Base-by-base conservation (phyloP, 2,888 invertebrate genomes). In the Erebia epiphron region DNA sequence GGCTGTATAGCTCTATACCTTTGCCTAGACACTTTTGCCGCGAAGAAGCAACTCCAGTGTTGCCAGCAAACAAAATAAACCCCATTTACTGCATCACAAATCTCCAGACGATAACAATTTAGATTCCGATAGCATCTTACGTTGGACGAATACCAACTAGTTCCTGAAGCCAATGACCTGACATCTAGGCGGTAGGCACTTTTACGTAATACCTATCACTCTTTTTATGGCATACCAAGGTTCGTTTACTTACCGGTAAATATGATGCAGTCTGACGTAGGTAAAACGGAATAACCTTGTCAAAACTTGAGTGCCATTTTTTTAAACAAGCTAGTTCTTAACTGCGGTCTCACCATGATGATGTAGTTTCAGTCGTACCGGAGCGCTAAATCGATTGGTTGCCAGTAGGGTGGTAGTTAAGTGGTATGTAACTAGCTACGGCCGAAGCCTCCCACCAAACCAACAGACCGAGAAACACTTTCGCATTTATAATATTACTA, bases 91-190 rank as follows among this genome's bases (percentile, higher is more conserved):
- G 66, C 68, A 69, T 69, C 65, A 68, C 69, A 72, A 72, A 71
- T 64, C 65, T 69, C 64, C 54, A 61, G 67, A 60, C 70, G 75
- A 77, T 77, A 78, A 75, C 75, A 72, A 78, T 77, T 78, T 76
- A 76, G 77, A 79, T 79, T 77, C 78, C 76, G 69, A 70, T 74
- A 75, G 80, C 78, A 81, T 46, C 75, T 67, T 18, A 70, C 76
- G 76, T 73, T 74, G 68, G 68, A 73, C 21, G 84, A 80, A 83
- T 86, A 78, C 78, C 73, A 79, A 83, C 66, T 67, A 75, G 75
- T 69, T 69, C 73, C 73, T 74, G 71, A 77, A 79, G 85, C 78
- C 85, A 83, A 80, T 82, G 86, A 83, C 83, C 86, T 82, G 65
- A 56, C 71, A 73, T 64, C 60, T 69, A 72, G 73, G 35, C 60